A percentile compares a stretch with the other conserved stretches of the same genome.
Evolutionary conservation across 2,113 vertebrate species (phyloP).

Genomic region (Gobius niger): DNA sequence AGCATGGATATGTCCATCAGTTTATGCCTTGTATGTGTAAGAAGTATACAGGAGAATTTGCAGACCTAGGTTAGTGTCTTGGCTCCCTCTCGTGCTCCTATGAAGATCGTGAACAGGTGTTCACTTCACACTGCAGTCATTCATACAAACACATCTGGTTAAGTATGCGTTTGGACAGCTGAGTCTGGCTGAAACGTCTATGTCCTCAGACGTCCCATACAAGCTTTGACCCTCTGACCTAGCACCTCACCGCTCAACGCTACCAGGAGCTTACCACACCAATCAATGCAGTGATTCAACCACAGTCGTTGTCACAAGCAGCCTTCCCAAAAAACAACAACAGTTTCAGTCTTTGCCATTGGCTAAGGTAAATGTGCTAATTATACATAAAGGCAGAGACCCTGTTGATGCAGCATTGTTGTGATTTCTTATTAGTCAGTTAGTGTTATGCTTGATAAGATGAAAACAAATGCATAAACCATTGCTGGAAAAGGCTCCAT

Average conservation of each 20-base stretch:
- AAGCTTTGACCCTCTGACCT: conserved; percentile 61
- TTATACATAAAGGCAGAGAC: background rate
- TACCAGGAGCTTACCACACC: conserved; percentile 17
- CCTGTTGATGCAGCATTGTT: too few species aligned
- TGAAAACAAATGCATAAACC: too few species aligned
- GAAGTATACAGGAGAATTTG: background rate
- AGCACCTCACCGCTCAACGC: conserved; percentile 34
- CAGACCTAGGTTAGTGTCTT: background rate
- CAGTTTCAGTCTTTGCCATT: background rate
- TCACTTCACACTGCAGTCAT: conserved; percentile 71
- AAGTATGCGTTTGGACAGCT: conserved; percentile 70
- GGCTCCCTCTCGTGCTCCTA: background rate
- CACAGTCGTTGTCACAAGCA: background rate
- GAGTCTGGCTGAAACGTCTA: conserved; percentile 46
- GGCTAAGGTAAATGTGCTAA: background rate
- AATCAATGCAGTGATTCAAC: background rate
- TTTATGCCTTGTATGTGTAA: too few species aligned
- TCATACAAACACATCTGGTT: conserved; percentile 68
- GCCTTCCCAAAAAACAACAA: conserved; percentile 7
- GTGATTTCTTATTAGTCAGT: too few species aligned
- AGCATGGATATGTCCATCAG: too few species aligned
- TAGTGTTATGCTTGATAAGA: too few species aligned
- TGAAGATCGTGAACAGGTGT: conserved; percentile 38
- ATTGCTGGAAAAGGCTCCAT: too few species aligned
- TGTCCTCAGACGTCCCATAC: conserved; percentile 64